These are phyloP conservation scores for Ascaphus truei DNA, from an alignment of 2,113 vertebrate species.

Conservation along the genomic window DNA sequence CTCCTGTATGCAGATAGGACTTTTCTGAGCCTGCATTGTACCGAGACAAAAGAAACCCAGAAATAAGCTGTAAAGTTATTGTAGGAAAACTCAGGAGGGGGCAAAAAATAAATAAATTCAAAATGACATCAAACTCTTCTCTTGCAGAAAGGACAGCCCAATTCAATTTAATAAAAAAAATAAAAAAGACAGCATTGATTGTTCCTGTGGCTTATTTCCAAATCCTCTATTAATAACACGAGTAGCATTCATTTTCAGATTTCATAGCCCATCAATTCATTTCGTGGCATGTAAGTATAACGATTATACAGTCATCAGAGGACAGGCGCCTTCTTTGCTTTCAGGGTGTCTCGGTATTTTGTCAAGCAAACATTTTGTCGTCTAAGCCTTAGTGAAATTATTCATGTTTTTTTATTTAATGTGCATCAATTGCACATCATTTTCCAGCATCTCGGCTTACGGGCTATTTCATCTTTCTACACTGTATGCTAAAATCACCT, in stretches of 20 bases:
- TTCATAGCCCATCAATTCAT: slow-evolving; percentile 26
- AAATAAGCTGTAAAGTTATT: slow-evolving; percentile 25
- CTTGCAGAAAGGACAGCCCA: background rate
- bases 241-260: slow-evolving; percentile 28
- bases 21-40: slow-evolving; percentile 12
- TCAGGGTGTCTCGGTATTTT: background rate
- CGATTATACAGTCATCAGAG: slow-evolving; percentile 19
- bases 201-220: slow-evolving; percentile 35
- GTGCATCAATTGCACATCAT: no score
- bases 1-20: background rate
- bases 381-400: background rate
- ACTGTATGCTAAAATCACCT: no score
- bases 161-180: background rate
- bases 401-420: background rate
- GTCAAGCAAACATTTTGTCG: background rate
- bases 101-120: slow-evolving; percentile 16
- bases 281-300: slow-evolving; percentile 18
- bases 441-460: no score
- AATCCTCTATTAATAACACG: slow-evolving; percentile 31
- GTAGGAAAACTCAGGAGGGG: slow-evolving; percentile 15
- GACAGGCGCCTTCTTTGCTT: slow-evolving; percentile 20
- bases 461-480: no score
- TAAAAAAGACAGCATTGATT: background rate
- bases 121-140: slow-evolving; percentile 21
- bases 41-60: background rate